A percentile compares a stretch with the other conserved stretches of the same genome.
Conservation (phyloP, 2,113 vertebrate genomes). For the Bubalus kerabau region DNA sequence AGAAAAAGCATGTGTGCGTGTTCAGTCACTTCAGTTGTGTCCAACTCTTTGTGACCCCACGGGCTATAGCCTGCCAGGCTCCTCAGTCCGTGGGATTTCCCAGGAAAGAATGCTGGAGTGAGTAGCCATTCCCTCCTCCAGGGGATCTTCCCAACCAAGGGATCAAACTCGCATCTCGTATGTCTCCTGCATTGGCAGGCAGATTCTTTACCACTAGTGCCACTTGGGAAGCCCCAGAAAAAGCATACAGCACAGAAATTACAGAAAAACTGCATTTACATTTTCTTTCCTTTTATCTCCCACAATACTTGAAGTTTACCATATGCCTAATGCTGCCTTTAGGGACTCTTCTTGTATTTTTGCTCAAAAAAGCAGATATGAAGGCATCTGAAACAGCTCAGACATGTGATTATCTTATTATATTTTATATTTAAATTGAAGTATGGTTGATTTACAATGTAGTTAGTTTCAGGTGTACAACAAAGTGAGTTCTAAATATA, state of each 20-base stretch:
- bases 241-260: background rate
- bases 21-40: background rate
- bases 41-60: background rate
- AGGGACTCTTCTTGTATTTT: background rate
- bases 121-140: background rate
- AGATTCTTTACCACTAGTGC: background rate
- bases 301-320: background rate
- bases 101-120: background rate
- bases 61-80: background rate
- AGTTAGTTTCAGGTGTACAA: background rate
- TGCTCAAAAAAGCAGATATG: background rate
- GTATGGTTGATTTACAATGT: background rate
- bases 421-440: background rate
- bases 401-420: background rate
- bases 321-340: background rate
- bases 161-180: fast-evolving
- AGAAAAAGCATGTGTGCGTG: background rate
- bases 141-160: background rate
- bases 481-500: background rate
- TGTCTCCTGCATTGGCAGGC: background rate
- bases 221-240: background rate
- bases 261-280: background rate
- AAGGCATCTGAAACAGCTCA: background rate
- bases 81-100: fast-evolving
- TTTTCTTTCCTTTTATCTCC: background rate